Evolutionary conservation across 2,113 vertebrate genomes (phyloP).

Genomic region (Corvus cornix): DNA sequence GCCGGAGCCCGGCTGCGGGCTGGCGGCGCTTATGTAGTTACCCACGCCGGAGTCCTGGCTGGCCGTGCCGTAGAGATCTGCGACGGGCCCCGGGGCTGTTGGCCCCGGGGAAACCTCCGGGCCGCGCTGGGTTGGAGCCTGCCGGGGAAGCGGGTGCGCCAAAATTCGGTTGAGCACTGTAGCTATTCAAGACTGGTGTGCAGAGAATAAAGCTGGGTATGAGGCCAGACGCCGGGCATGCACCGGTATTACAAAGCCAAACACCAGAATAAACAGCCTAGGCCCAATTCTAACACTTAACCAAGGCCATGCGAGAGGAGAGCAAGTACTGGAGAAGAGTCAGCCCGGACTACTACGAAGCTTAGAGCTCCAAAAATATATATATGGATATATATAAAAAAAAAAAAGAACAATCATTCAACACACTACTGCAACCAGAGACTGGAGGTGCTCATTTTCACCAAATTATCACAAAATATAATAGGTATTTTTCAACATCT

Average conservation of each 20-base stretch:
- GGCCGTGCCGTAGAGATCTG: slow-evolving; percentile 86
- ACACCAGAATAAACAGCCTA: slow-evolving; percentile 83
- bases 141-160: slow-evolving; percentile 85
- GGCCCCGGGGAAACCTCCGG: slow-evolving; percentile 93
- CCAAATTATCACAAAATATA: slow-evolving; percentile 78
- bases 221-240: slow-evolving; percentile 84
- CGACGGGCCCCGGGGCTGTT: slow-evolving; percentile 95
- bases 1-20: slow-evolving; percentile 95
- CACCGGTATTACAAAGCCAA: slow-evolving; percentile 80
- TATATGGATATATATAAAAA: slow-evolving; percentile 66
- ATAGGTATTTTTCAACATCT: slow-evolving; percentile 76
- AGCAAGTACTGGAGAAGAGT: slow-evolving; percentile 80
- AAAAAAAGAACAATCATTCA: slow-evolving; percentile 74
- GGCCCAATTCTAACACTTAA: slow-evolving; percentile 84
- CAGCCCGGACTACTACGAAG: slow-evolving; percentile 85
- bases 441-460: slow-evolving; percentile 75
- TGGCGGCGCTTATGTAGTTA: slow-evolving; percentile 98
- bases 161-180: slow-evolving; percentile 90
- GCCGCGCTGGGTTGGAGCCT: slow-evolving; percentile 94
- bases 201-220: slow-evolving; percentile 87
- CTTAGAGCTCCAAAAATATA: slow-evolving; percentile 81
- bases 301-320: slow-evolving; percentile 86
- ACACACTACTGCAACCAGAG: slow-evolving; percentile 78
- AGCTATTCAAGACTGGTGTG: slow-evolving; percentile 88
- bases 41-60: slow-evolving; percentile 98